phyloP scores from a whole-genome alignment of 2,888 invertebrate genomes.

The Athalia circularis region DNA sequence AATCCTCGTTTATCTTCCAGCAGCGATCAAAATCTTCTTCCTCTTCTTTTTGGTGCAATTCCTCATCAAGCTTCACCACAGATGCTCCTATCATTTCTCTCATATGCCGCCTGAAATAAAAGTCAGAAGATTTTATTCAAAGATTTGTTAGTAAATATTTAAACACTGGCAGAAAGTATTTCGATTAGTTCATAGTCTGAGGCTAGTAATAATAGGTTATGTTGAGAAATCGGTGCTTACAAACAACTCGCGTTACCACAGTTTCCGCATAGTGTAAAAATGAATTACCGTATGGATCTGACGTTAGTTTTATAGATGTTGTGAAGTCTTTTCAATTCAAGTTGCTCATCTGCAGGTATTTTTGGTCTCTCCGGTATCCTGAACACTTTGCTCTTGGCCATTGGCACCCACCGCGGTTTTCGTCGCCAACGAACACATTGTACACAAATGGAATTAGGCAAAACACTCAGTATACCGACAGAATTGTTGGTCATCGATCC shows the following conservation, averaged over 20 bases:
- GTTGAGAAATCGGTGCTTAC: background rate
- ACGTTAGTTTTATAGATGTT: conserved; percentile 81
- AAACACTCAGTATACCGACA: conserved; percentile 19
- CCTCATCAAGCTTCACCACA: conserved; percentile 52
- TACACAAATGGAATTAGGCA: conserved; percentile 50
- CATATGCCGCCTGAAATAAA: conserved; percentile 75
- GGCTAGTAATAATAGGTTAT: conserved; percentile 13
- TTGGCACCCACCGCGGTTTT: conserved; percentile 88
- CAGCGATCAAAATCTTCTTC: conserved; percentile 81
- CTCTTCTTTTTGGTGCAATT: conserved; percentile 71
- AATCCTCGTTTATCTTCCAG: conserved; percentile 79
- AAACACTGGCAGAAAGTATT: background rate
- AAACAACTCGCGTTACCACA: background rate
- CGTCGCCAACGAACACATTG: conserved; percentile 78
- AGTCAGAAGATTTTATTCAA: background rate
- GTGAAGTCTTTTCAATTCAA: conserved; percentile 81
- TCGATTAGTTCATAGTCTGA: background rate
- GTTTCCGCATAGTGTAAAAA: background rate
- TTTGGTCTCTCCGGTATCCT: conserved; percentile 80
- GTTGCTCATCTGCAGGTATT: conserved; percentile 79
- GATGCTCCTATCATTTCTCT: conserved; percentile 56
- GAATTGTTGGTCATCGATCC: conserved; percentile 40
- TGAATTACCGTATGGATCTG: conserved; percentile 75
- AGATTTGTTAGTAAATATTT: background rate
- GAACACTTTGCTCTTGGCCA: conserved; percentile 87